A percentile compares a stretch with the other conserved stretches of the same genome.
Evolutionary conservation across 35 echinoderm and acorn worm genomes (phyloP).

Genomic region (Acanthaster planci): DNA sequence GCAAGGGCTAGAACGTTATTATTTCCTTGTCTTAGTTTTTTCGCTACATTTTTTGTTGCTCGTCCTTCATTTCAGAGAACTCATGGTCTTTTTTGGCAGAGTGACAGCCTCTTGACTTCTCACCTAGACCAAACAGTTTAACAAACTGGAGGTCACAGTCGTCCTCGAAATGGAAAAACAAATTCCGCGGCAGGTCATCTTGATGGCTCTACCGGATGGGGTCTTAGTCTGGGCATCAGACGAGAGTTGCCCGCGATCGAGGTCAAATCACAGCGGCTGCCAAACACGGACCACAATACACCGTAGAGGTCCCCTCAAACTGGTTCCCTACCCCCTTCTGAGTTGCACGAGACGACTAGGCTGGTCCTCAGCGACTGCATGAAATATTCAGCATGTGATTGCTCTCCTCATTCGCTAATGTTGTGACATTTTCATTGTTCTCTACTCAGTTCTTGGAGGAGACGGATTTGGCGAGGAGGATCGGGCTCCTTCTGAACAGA

Average conservation of each 20-base stretch:
- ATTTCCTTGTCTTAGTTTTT: too few relatives aligned
- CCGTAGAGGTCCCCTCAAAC: too few relatives aligned
- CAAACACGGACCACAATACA: not conserved
- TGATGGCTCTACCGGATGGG: not conserved
- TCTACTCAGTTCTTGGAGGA: not conserved
- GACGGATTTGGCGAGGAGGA: not conserved
- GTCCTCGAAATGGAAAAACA: constrained; percentile 7
- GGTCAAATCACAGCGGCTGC: constrained; percentile 6
- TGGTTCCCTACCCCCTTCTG: too few relatives aligned
- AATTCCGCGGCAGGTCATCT: not conserved
- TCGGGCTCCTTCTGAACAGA: not conserved
- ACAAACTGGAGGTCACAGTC: not conserved
- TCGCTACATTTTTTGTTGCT: too few relatives aligned
- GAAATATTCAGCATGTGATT: too few relatives aligned
- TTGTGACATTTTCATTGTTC: not conserved
- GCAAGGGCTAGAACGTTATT: too few relatives aligned
- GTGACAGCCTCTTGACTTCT: too few relatives aligned
- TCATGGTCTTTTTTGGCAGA: too few relatives aligned
- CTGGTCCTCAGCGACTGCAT: too few relatives aligned
- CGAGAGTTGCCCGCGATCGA: not conserved
- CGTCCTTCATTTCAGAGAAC: too few relatives aligned
- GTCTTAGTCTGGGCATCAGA: not conserved
- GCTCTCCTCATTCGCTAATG: too few relatives aligned
- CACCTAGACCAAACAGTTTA: not conserved
- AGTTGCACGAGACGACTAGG: too few relatives aligned